These are phyloP conservation scores for Lasioglossum pauxillum DNA, from an alignment of 2,888 invertebrate species.

Conservation along the genomic window DNA sequence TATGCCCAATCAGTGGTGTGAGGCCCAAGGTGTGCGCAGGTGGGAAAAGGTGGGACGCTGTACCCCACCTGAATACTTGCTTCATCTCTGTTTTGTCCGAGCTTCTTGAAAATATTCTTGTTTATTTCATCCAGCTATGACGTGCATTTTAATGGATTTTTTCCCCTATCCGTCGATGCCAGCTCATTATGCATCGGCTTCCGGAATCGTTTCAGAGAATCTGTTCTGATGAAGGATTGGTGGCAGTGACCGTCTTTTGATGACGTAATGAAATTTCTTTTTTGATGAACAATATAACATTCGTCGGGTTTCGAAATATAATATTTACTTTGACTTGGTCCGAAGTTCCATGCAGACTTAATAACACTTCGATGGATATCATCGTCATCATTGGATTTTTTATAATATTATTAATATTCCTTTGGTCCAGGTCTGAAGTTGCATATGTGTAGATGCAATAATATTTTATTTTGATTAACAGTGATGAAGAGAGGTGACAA, in stretches of 20 bases:
- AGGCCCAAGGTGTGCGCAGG: conserved; percentile 51
- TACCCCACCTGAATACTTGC: conserved; percentile 41
- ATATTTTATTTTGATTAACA: background rate
- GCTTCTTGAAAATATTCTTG: conserved; percentile 40
- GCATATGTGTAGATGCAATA: background rate
- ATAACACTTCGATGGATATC: background rate
- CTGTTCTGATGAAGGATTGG: background rate
- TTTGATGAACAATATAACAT: background rate
- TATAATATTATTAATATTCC: background rate
- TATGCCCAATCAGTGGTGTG: conserved; percentile 67
- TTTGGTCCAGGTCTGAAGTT: background rate
- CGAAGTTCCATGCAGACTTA: background rate
- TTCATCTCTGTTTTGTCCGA: conserved; percentile 67
- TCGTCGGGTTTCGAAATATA: background rate
- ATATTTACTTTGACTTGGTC: background rate
- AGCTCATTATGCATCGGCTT: background rate
- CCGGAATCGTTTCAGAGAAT: background rate
- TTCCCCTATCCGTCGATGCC: background rate
- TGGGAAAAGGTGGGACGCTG: conserved; percentile 52
- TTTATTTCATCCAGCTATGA: conserved; percentile 25
- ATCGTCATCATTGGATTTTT: no score
- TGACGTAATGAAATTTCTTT: background rate
- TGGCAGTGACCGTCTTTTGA: background rate
- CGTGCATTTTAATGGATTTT: conserved; percentile 30
- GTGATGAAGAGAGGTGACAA: background rate